Base-by-base conservation (phyloP, 2,113 vertebrate genomes). In the Cyanoramphus novaezelandiae region DNA sequence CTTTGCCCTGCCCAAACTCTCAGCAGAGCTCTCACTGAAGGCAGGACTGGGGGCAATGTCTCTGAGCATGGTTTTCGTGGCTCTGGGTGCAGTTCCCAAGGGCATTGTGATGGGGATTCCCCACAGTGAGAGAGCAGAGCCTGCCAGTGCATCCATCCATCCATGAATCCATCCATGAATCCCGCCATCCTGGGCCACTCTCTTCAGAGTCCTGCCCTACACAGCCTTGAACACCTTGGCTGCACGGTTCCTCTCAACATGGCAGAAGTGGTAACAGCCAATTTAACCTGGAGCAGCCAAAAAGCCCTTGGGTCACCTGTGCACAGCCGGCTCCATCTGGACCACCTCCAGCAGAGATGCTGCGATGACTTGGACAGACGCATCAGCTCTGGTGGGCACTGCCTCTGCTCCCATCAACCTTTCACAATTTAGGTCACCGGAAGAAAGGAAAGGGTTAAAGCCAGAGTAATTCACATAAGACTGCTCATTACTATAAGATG, bases 401-500 rank as follows among this genome's bases (percentile, higher is more conserved):
- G 76, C 27, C 41, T 82, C 31, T 4, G 5, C 76, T 83, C 69
- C 37, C 43, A 68, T 44, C 46, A 29, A 60, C 33, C 52, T 52
- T 41, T 71, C 46, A 7, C 1, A 1, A 27, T 52, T 28, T 21
- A 65, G 49, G 55, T 69, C 46, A 71, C 39, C 50, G 72, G 72
- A 49, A 81, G 82, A 79, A 86, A 19, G 24, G 78, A 90, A 96
- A 85, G 89, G 77, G 93, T 97, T 97, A 97, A 95, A 75, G 88
- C 95, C 88, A 46, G 46, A 87, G 81, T 96, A 96, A 96, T 96
- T 98, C 98, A 97, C 97, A 96, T 80, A 97, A 98, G 92, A 63
- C 88, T 97, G 95, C 96, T 97, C 97, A 97, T 98, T 98, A 97
- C 95, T 97, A 94, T 87, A 96, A 98, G 97, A 97, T 6, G 84